These are phyloP conservation scores for Ammodytes marinus DNA, from an alignment of 2,113 vertebrate species.

Conservation along the genomic window DNA sequence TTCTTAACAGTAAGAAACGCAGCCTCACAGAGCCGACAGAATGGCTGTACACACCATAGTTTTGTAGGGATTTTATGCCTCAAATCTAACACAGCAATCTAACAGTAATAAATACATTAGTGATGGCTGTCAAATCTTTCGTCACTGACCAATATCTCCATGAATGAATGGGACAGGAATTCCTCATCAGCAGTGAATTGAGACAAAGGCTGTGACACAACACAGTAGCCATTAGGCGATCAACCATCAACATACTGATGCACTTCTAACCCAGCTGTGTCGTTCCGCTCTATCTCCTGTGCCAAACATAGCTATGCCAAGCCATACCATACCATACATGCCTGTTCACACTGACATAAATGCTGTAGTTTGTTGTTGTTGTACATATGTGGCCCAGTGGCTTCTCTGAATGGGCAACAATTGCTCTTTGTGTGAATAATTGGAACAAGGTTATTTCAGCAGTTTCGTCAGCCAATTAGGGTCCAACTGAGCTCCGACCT, in stretches of 20 bases:
- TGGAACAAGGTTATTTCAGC: conserved; percentile 76
- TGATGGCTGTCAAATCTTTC: conserved; percentile 10
- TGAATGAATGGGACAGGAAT: conserved; percentile 35
- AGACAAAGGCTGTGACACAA: conserved; percentile 37
- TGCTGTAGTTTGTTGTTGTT: conserved; percentile 63
- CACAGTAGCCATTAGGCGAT: conserved; percentile 18
- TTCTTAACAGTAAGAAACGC: neutral
- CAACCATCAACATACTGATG: conserved; percentile 48
- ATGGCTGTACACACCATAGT: neutral
- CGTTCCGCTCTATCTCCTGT: conserved; percentile 21
- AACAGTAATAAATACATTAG: neutral
- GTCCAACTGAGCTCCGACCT: conserved; percentile 50
- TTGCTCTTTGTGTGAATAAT: conserved; percentile 75
- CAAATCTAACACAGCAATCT: neutral
- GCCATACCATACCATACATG: conserved; percentile 45
- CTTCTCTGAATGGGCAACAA: conserved; percentile 62
- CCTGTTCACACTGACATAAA: conserved; percentile 52
- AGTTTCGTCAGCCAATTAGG: conserved; percentile 75
- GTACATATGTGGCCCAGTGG: conserved; percentile 55
- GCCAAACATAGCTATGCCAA: conserved; percentile 28
- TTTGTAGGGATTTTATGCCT: neutral
- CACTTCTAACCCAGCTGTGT: conserved; percentile 31
- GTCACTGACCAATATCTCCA: conserved; percentile 18
- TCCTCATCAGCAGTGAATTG: conserved; percentile 37
- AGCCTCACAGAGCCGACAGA: neutral